Conservation (phyloP, 2,113 vertebrate species). For the Heterotis niloticus region DNA sequence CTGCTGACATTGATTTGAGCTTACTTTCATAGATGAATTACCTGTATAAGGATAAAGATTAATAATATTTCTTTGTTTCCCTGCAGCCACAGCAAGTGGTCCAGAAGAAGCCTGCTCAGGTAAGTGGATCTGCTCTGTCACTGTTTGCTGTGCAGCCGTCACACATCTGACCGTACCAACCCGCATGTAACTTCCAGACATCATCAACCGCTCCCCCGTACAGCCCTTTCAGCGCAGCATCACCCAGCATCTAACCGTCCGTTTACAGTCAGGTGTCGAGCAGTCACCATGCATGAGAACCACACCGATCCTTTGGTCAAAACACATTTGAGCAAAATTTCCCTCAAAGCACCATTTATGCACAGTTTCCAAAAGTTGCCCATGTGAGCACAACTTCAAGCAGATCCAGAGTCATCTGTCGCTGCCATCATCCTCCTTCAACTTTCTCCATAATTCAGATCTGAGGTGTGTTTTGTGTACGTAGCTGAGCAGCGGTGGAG, state of each 20-base stretch:
- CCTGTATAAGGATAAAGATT: neutral
- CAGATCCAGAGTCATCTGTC: no score
- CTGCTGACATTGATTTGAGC: no score
- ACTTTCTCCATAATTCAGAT: neutral
- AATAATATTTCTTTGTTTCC: slow-evolving; percentile 38
- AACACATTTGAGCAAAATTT: neutral
- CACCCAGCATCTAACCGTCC: no score
- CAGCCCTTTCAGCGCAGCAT: neutral
- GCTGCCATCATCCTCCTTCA: neutral
- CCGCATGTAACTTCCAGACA: neutral
- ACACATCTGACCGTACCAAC: neutral
- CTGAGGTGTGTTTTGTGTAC: neutral
- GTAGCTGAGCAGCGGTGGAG: neutral
- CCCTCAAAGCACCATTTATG: neutral
- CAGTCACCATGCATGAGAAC: neutral
- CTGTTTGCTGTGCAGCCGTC: no score
- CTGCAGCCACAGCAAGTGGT: slow-evolving; percentile 88
- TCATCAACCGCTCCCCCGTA: neutral
- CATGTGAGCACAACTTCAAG: neutral
- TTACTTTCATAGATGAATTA: neutral
- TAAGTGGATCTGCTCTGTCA: slow-evolving; percentile 51
- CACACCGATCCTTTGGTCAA: neutral
- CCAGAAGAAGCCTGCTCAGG: slow-evolving; percentile 90
- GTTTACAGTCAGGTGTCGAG: neutral
- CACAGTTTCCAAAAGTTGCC: neutral